phyloP scores from a whole-genome alignment of 2,797 vertebrate species.

The Trichosurus vulpecula region DNA sequence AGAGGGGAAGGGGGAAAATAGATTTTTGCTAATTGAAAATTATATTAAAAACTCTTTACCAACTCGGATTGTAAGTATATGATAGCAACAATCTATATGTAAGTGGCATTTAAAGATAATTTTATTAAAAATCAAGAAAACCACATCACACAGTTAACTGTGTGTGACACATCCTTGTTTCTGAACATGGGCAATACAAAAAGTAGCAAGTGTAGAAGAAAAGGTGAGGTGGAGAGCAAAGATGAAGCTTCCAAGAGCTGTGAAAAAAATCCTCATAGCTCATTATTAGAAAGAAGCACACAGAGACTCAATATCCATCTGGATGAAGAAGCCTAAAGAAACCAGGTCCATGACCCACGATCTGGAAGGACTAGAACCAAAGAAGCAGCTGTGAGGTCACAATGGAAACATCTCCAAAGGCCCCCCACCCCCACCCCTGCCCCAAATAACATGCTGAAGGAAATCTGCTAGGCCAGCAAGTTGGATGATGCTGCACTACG shows the following conservation, averaged over 20 bases:
- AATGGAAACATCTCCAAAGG: background rate
- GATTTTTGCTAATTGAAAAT: background rate
- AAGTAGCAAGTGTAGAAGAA: background rate
- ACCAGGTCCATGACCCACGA: background rate
- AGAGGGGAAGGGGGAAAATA: background rate
- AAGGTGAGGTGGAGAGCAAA: background rate
- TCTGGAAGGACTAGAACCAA: slow-evolving; percentile 1
- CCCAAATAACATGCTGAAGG: background rate
- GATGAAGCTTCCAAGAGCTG: background rate
- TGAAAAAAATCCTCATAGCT: background rate
- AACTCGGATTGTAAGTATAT: slow-evolving; percentile 1
- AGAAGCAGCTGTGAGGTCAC: background rate
- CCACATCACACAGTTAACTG: slow-evolving; percentile 2
- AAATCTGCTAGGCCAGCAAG: background rate
- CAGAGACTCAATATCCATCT: slow-evolving; percentile 40
- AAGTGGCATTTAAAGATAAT: slow-evolving; percentile 27
- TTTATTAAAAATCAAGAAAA: slow-evolving; percentile 15
- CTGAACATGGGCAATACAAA: slow-evolving; percentile 26
- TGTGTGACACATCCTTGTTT: slow-evolving; percentile 4
- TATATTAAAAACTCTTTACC: background rate
- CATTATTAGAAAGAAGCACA: slow-evolving; percentile 8
- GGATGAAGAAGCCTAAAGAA: slow-evolving; percentile 32
- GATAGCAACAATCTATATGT: background rate
- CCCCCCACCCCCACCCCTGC: no score
- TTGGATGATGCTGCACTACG: background rate